Evolutionary conservation across 2,113 vertebrate genomes (phyloP).

Genomic region (Aegithalos caudatus): DNA sequence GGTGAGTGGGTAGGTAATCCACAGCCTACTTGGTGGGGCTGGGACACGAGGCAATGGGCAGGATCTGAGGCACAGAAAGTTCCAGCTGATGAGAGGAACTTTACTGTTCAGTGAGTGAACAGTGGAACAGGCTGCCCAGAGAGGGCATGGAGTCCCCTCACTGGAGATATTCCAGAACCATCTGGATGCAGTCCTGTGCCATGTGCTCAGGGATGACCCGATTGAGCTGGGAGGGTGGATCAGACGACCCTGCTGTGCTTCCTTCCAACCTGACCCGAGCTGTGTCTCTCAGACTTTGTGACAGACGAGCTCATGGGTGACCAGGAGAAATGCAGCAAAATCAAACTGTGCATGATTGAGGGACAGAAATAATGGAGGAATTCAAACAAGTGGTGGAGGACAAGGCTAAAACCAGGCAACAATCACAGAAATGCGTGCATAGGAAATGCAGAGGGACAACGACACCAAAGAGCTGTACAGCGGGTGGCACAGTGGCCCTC

Average conservation of each 20-base stretch:
- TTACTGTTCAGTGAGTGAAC: background rate
- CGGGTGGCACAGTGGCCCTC: accelerated
- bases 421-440: background rate
- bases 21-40: background rate
- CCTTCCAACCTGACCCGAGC: background rate
- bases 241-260: background rate
- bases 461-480: background rate
- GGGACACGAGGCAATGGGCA: background rate
- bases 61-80: background rate
- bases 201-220: background rate
- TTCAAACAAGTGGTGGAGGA: background rate
- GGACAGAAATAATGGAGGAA: background rate
- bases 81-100: background rate
- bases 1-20: background rate
- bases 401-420: background rate
- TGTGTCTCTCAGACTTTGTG: background rate
- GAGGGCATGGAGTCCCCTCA: background rate
- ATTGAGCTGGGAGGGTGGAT: background rate
- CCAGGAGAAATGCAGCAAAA: background rate
- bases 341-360: background rate
- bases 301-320: accelerated
- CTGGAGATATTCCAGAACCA: background rate
- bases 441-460: background rate
- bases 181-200: background rate
- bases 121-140: background rate